A percentile compares a stretch with the other conserved stretches of the same genome.
These are phyloP conservation scores for Acleris literana DNA, from an alignment of 2,888 invertebrate genomes.

Conservation along the genomic window DNA sequence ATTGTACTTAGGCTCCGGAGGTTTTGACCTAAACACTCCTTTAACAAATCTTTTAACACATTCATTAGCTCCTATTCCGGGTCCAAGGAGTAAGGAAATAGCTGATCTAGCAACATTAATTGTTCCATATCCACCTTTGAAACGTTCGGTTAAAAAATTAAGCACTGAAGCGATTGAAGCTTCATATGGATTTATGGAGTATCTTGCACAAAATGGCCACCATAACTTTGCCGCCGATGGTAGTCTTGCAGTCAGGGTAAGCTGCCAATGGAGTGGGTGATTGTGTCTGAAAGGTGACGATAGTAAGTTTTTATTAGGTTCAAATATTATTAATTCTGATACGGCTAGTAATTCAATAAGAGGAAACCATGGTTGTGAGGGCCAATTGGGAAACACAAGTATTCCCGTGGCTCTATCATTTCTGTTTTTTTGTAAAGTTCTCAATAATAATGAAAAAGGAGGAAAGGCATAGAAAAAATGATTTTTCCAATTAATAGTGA, in stretches of 20 bases:
- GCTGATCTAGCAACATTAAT: slow-evolving; percentile 5
- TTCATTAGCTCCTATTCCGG: not conserved
- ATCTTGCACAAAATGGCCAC: slow-evolving; percentile 6
- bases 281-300: slow-evolving; percentile 4
- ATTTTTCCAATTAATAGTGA: slow-evolving; percentile 26
- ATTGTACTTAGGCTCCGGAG: slow-evolving; percentile 9
- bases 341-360: not conserved
- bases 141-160: slow-evolving; percentile 3
- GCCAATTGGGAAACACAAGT: slow-evolving; percentile 34
- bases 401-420: slow-evolving; percentile 24
- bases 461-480: slow-evolving; percentile 34
- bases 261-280: slow-evolving; percentile 15
- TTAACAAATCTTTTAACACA: slow-evolving; percentile 13
- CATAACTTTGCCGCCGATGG: slow-evolving; percentile 4
- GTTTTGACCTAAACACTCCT: slow-evolving; percentile 8
- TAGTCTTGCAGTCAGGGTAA: slow-evolving; percentile 15
- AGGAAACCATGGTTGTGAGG: slow-evolving; percentile 29
- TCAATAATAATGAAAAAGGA: slow-evolving; percentile 27
- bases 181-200: not conserved
- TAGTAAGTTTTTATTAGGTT: slow-evolving; percentile 16
- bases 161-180: not conserved
- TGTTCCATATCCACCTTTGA: slow-evolving; percentile 8
- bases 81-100: slow-evolving; percentile 9
- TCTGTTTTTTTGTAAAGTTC: not conserved
- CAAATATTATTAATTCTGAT: not conserved